These are phyloP conservation scores for Nematostella vectensis DNA, from an alignment of 92 coral and sea anemone species.

Conservation along the genomic window DNA sequence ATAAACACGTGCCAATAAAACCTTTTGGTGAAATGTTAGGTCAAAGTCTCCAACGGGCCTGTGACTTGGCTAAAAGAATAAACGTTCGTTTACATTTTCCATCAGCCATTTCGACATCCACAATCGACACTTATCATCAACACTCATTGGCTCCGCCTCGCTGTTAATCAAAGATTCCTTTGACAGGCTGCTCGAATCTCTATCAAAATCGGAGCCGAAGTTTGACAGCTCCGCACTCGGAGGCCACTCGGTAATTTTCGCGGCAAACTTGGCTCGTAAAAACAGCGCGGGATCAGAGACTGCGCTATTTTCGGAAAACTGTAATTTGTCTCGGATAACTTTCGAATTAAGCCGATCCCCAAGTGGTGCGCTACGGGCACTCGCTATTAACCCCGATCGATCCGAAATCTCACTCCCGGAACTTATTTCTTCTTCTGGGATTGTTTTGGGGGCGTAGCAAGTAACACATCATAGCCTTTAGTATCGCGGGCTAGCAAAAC, in stretches of 20 bases:
- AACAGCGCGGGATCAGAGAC: slow-evolving; percentile 4
- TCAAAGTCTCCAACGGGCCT: too few relatives aligned
- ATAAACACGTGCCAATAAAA: too few relatives aligned
- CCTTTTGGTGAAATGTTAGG: too few relatives aligned
- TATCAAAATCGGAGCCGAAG: too few relatives aligned
- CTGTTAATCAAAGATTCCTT: neutral
- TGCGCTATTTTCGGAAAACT: neutral
- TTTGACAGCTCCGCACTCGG: slow-evolving; percentile 6
- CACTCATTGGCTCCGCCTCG: neutral
- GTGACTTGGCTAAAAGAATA: too few relatives aligned
- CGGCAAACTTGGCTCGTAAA: neutral
- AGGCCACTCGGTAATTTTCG: slow-evolving; percentile 8
- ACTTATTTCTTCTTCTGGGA: too few relatives aligned
- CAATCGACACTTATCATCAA: neutral
- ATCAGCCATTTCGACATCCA: neutral
- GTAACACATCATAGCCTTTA: too few relatives aligned
- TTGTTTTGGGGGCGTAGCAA: too few relatives aligned
- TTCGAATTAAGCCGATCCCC: neutral
- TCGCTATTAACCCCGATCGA: too few relatives aligned
- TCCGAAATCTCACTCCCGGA: too few relatives aligned
- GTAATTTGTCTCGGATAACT: neutral
- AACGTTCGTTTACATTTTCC: too few relatives aligned
- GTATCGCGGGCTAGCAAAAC: too few relatives aligned
- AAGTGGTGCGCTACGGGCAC: slow-evolving; percentile 1
- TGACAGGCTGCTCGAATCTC: neutral